These are phyloP conservation scores for Saccostrea cuccullata DNA, from an alignment of 1,140 invertebrate genomes.

Conservation along the genomic window DNA sequence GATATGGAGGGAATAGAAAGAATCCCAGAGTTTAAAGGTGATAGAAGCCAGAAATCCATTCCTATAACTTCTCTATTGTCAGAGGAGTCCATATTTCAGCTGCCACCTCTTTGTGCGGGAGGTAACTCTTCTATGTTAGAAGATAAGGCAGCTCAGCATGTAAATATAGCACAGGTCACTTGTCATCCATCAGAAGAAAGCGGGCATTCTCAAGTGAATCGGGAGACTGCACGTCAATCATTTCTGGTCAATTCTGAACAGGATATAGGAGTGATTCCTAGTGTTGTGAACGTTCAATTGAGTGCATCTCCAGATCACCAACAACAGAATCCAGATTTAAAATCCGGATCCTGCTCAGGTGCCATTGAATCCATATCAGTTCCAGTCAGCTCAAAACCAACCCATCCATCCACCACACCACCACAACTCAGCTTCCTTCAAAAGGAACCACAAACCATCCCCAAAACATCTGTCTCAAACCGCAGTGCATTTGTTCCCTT, in stretches of 20 bases:
- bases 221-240: neutral
- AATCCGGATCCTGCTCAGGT: neutral
- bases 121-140: neutral
- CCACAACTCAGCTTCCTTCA: slow-evolving; percentile 1
- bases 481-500: slow-evolving; percentile 70
- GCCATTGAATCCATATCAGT: neutral
- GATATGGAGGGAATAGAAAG: neutral
- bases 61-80: neutral
- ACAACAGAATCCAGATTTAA: neutral
- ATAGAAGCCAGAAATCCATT: neutral
- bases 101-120: neutral
- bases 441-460: slow-evolving; percentile 9
- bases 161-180: neutral
- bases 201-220: neutral
- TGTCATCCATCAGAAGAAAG: slow-evolving; percentile 9
- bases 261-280: neutral
- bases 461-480: slow-evolving; percentile 49
- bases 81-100: neutral
- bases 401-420: slow-evolving; percentile 43
- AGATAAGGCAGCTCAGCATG: neutral
- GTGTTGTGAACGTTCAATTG: neutral
- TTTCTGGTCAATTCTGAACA: neutral
- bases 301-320: neutral
- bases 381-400: neutral
- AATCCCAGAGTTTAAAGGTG: neutral